Percentiles rank a stretch among this genome's conserved stretches.
phyloP scores from a whole-genome alignment of 2,113 vertebrate species.

The Muntiacus muntjak region DNA sequence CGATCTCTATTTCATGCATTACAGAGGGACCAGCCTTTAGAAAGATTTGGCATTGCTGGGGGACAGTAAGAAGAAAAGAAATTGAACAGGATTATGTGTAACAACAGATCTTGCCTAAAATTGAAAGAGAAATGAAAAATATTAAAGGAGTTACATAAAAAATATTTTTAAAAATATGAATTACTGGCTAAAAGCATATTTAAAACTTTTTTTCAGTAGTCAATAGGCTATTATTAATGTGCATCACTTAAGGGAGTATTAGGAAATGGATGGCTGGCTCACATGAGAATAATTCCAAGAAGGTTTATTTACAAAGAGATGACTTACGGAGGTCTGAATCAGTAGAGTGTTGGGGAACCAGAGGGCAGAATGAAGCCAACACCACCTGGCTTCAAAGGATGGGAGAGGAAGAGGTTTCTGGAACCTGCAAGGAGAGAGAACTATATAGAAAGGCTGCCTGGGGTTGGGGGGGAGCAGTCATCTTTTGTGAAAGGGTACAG shows the following conservation, averaged over 20 bases:
- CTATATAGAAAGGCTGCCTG: background rate
- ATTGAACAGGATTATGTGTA: background rate
- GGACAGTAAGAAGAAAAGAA: background rate
- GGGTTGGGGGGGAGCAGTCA: background rate
- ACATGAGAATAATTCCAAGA: background rate
- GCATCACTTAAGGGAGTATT: background rate
- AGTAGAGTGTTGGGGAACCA: fast-evolving
- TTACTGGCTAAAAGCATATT: background rate
- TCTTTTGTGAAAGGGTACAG: background rate
- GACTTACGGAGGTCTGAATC: background rate
- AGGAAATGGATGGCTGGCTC: background rate
- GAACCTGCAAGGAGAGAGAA: background rate
- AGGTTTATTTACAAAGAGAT: background rate
- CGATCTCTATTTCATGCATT: background rate
- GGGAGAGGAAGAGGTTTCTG: background rate
- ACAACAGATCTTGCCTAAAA: background rate
- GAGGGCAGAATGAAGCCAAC: no score
- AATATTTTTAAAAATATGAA: background rate
- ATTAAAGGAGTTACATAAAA: background rate
- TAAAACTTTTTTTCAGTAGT: background rate
- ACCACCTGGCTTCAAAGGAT: background rate
- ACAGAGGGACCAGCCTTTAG: background rate
- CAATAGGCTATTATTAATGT: background rate
- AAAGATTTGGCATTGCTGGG: background rate
- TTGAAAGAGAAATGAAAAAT: background rate